These are phyloP conservation scores for Ciconia boyciana DNA, from an alignment of 2,113 vertebrate genomes.

Conservation along the genomic window DNA sequence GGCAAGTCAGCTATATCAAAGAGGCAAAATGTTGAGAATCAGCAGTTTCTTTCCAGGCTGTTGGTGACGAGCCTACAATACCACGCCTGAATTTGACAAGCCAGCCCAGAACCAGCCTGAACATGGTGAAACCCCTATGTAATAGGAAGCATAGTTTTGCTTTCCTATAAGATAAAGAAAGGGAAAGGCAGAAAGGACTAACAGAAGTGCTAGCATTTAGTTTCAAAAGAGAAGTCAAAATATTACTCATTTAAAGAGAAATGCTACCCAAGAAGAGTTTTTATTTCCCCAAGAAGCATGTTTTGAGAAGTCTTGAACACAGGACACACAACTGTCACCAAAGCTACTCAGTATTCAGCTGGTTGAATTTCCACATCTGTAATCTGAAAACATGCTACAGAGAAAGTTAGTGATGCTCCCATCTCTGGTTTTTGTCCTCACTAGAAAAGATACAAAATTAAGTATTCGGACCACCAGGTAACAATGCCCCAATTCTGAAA, in stretches of 20 bases:
- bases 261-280: background rate
- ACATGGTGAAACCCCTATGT: rapidly evolving
- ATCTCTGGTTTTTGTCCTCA: background rate
- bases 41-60: background rate
- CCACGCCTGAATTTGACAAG: background rate
- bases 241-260: background rate
- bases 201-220: rapidly evolving
- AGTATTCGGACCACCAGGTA: background rate
- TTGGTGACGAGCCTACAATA: background rate
- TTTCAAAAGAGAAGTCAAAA: background rate
- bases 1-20: background rate
- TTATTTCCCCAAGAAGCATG: background rate
- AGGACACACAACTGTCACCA: background rate
- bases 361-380: background rate
- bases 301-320: background rate
- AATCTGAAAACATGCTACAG: background rate
- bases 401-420: rapidly evolving
- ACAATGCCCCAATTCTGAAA: background rate
- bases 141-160: background rate
- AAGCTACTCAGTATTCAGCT: background rate
- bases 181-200: background rate
- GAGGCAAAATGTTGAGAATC: background rate
- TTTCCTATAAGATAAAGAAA: background rate
- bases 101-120: background rate
- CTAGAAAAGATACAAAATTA: background rate